A percentile compares a stretch with the other conserved stretches of the same genome.
phyloP scores from a whole-genome alignment of 2,888 invertebrate genomes.

The Andrena bicolor region DNA sequence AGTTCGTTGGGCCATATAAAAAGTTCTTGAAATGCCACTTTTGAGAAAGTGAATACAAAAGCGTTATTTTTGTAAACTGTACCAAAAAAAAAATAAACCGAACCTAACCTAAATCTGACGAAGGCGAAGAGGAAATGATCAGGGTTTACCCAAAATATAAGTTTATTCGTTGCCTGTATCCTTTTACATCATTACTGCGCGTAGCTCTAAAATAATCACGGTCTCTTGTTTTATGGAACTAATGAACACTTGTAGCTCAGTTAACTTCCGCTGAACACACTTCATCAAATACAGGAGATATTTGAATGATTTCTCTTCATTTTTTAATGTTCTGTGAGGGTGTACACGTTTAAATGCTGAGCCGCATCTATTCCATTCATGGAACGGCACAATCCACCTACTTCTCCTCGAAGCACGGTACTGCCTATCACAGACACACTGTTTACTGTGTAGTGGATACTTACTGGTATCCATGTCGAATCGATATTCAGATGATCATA shows the following conservation, averaged over 20 bases:
- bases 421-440: conserved; percentile 64
- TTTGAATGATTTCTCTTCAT: conserved; percentile 8
- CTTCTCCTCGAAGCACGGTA: conserved; percentile 61
- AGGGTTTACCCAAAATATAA: conserved; percentile 29
- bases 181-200: conserved; percentile 18
- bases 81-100: no score
- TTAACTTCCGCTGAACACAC: background rate
- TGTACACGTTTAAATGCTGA: conserved; percentile 62
- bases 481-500: conserved; percentile 62
- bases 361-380: conserved; percentile 68
- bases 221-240: conserved; percentile 10
- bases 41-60: no score
- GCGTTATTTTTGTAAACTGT: no score
- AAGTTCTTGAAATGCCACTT: no score
- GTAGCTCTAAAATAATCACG: background rate
- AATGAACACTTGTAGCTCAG: conserved; percentile 7
- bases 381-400: conserved; percentile 75
- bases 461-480: conserved; percentile 55
- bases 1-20: no score
- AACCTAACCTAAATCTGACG: no score
- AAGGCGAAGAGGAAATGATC: background rate
- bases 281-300: background rate
- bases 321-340: conserved; percentile 42
- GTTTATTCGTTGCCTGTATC: conserved; percentile 36
- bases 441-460: conserved; percentile 55